Percentiles rank a stretch among this genome's conserved stretches.
phyloP scores from a whole-genome alignment of 1,140 invertebrate genomes.

The Aleiodes sp. region DNA sequence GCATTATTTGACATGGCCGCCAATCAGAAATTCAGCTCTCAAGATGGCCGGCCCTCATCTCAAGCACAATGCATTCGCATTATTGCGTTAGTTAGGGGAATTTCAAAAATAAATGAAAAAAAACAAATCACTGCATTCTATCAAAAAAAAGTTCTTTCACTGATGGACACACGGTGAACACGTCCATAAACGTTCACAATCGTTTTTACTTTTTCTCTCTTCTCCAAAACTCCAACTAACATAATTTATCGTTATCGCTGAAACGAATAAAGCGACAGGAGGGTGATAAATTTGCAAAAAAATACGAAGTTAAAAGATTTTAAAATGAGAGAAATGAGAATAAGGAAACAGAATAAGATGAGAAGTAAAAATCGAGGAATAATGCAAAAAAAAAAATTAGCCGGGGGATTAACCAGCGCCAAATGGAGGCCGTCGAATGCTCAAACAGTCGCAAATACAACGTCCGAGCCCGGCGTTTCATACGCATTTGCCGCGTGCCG shows the following conservation, averaged over 20 bases:
- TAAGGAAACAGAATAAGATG: not conserved
- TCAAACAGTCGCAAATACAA: conserved; percentile 25
- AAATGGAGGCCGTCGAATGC: conserved; percentile 17
- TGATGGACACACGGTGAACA: not conserved
- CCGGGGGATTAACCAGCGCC: conserved; percentile 6
- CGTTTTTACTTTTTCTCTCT: not conserved
- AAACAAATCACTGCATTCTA: too few relatives aligned
- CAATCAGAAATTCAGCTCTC: conserved; percentile 26
- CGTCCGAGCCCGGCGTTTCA: not conserved
- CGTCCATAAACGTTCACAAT: conserved; percentile 6
- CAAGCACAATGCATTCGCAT: too few relatives aligned
- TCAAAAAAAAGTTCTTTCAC: too few relatives aligned
- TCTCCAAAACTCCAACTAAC: too few relatives aligned
- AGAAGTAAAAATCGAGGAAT: not conserved
- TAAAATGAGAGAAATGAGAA: conserved; percentile 2
- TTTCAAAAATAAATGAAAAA: too few relatives aligned
- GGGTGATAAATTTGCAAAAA: conserved; percentile 33
- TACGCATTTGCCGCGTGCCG: conserved; percentile 22
- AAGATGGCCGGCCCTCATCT: too few relatives aligned
- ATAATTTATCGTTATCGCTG: conserved; percentile 25
- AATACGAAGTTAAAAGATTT: conserved; percentile 8
- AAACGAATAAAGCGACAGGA: conserved; percentile 1
- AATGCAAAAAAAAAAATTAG: not conserved
- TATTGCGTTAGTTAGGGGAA: too few relatives aligned
- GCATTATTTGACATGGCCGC: conserved; percentile 36